These are phyloP conservation scores for Polyommatus icarus DNA, from an alignment of 2,888 invertebrate species.

Conservation along the genomic window DNA sequence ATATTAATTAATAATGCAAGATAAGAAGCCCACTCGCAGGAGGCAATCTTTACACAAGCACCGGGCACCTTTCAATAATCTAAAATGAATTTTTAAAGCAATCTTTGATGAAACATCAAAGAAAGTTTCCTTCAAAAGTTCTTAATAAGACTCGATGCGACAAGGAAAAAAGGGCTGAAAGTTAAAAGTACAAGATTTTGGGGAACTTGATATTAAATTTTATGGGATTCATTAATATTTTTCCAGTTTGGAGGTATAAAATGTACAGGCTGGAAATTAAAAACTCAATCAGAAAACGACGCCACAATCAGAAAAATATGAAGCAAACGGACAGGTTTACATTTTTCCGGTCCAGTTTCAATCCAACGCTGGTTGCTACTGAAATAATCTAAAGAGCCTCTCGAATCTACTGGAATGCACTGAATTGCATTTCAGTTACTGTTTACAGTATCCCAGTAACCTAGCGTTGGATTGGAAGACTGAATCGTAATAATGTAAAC, in stretches of 20 bases:
- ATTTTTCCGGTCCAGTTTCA: too few relatives aligned
- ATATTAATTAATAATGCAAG: not conserved
- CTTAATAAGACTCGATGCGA: not conserved
- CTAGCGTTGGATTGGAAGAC: too few relatives aligned
- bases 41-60: not conserved
- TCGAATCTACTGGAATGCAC: too few relatives aligned
- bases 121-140: not conserved
- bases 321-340: not conserved
- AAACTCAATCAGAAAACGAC: not conserved
- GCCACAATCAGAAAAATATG: not conserved
- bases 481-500: too few relatives aligned
- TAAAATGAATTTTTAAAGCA: slow-evolving; percentile 2
- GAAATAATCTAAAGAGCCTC: too few relatives aligned
- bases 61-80: slow-evolving; percentile 12
- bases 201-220: not conserved
- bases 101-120: slow-evolving; percentile 24
- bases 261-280: not conserved
- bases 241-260: not conserved
- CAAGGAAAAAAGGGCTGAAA: slow-evolving; percentile 22
- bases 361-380: too few relatives aligned
- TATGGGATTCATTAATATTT: not conserved
- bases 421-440: too few relatives aligned
- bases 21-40: not conserved
- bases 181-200: slow-evolving; percentile 19
- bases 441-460: too few relatives aligned